Base-by-base conservation (phyloP, 2,888 invertebrate genomes). In the Drosophila birchii region DNA sequence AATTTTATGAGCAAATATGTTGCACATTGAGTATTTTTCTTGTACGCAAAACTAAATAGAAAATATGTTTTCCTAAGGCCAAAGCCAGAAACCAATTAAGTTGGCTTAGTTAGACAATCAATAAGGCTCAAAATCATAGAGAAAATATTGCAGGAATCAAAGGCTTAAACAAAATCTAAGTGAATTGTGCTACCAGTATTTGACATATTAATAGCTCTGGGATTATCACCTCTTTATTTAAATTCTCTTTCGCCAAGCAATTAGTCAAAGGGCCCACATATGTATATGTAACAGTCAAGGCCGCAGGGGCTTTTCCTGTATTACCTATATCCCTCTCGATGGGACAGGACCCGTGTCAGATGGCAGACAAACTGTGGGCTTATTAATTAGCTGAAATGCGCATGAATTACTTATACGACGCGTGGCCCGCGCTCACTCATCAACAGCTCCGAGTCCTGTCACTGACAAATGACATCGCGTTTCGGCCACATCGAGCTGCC, bases 341-440 rank as follows among this genome's bases (percentile, higher is more conserved):
- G 54, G 53, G 72, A 78, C 59, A 56, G 53, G 45, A 62, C 56
- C 8, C 41, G 34, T 38, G 55, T 44, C 39, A 44, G 55, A 66
- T 47, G 54, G 56, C 43, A 34, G 62, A 34, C 72, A 73, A 59
- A 47, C 63, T 47, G 66, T 57, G 68, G 51, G 78, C 57, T 64
- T 85, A 79, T 89, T 89, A 84, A 84, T 89, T 75, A 75, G 71
- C 73, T 76, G 66, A 44, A 38, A 66, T 79, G 43, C 53, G 53
- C 81, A 79, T 79, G 62, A 84, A 87, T 85, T 79, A 81, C 67
- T 71, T 56, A 85, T 75, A 71, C 81, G 81, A 56, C 54, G 73
- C 51, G 72, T 63, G 63, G 45, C 41, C 54, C 54, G 34, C 18
- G 32, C 36, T 23, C 39, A 58, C 14, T 23, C 43, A 38, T 68